These are phyloP conservation scores for Recurvirostra avosetta DNA, from an alignment of 2,113 vertebrate genomes.

Conservation along the genomic window DNA sequence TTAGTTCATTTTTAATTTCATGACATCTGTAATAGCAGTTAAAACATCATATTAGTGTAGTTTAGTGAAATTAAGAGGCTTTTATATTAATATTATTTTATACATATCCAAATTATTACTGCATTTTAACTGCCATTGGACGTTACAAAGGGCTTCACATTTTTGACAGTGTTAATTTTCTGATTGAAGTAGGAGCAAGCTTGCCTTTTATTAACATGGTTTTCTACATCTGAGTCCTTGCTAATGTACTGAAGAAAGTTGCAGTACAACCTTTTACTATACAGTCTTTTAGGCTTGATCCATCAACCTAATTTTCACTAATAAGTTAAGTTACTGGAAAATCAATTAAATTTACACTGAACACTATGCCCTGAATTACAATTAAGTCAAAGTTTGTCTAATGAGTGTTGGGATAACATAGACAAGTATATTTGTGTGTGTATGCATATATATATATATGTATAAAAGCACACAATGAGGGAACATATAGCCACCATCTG, in stretches of 20 bases:
- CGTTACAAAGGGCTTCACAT: not conserved
- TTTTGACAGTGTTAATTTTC: not conserved
- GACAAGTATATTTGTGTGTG: not conserved
- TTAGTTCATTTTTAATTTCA: not conserved
- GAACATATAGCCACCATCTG: not conserved
- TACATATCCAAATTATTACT: not conserved
- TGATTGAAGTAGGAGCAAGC: not conserved
- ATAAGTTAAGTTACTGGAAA: not conserved
- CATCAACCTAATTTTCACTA: not conserved
- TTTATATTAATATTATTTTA: not conserved
- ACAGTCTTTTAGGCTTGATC: slow-evolving; percentile 17
- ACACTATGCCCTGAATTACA: not conserved
- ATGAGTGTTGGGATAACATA: not conserved
- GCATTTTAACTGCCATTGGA: not conserved
- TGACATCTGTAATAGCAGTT: not conserved
- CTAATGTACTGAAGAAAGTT: not conserved
- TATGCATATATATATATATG: too few species aligned
- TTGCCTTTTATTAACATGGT: not conserved
- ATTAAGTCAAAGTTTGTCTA: not conserved
- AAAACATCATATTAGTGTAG: not conserved
- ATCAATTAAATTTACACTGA: slow-evolving; percentile 6
- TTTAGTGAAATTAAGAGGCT: not conserved
- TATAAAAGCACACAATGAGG: not conserved
- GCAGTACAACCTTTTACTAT: not conserved
- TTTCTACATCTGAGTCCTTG: not conserved